These are phyloP conservation scores for Palaemon carinicauda DNA, from an alignment of 1,140 invertebrate genomes.

Conservation along the genomic window DNA sequence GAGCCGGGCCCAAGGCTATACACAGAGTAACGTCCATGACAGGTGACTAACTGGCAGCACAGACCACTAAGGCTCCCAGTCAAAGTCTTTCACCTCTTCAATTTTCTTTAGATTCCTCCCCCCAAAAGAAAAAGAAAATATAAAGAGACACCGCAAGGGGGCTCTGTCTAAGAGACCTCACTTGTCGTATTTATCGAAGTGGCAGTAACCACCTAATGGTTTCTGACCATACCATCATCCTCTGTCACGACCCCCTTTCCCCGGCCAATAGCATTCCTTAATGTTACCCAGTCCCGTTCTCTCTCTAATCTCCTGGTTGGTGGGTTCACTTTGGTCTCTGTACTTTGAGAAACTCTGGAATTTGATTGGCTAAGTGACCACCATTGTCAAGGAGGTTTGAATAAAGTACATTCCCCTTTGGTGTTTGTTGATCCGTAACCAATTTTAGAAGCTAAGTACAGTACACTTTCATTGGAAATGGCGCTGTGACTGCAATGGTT, in stretches of 20 bases:
- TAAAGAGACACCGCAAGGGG: not conserved
- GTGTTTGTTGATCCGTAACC: conserved; percentile 50
- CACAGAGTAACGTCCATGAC: conserved; percentile 53
- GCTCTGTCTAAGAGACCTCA: conserved; percentile 27
- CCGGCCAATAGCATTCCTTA: conserved; percentile 47
- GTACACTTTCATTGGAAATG: conserved; percentile 42
- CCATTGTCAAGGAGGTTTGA: conserved; percentile 53
- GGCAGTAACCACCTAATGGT: conserved; percentile 2
- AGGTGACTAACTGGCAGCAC: conserved; percentile 56
- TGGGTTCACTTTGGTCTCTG: conserved; percentile 52
- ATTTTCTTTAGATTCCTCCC: not conserved
- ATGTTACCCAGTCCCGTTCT: conserved; percentile 42
- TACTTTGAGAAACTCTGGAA: conserved; percentile 47
- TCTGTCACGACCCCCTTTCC: not conserved
- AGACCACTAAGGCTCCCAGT: conserved; percentile 51
- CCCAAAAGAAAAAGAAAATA: no score
- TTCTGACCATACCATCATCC: not conserved
- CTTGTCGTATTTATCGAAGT: conserved; percentile 19
- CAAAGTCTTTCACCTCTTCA: conserved; percentile 45
- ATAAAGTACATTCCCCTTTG: conserved; percentile 50
- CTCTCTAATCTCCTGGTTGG: conserved; percentile 49
- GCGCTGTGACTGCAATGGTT: conserved; percentile 46
- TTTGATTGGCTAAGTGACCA: conserved; percentile 52
- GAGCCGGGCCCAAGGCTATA: conserved; percentile 50
- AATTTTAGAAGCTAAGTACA: conserved; percentile 48